These are phyloP conservation scores for Fopius arisanus DNA, from an alignment of 1,140 invertebrate genomes.

Conservation along the genomic window DNA sequence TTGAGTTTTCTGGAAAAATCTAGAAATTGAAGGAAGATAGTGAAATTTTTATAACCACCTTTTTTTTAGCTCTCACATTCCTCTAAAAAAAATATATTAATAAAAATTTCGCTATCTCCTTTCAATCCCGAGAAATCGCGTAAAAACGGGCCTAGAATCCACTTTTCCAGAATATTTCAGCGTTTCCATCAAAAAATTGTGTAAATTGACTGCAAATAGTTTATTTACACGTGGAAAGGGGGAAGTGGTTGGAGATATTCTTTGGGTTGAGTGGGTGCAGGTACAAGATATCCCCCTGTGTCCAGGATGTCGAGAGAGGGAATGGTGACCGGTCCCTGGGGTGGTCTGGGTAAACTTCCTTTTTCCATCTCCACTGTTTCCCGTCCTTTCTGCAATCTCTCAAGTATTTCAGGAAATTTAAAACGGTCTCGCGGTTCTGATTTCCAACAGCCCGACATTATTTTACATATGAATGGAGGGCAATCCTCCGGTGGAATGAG, in stretches of 20 bases:
- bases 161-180: too few species aligned
- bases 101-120: too few species aligned
- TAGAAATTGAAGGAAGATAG: too few species aligned
- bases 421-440: conserved; percentile 79
- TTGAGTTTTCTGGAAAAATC: too few species aligned
- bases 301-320: conserved; percentile 63
- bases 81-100: too few species aligned
- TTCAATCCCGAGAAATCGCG: too few species aligned
- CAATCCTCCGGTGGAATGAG: conserved; percentile 85
- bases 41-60: too few species aligned
- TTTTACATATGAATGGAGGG: conserved; percentile 76
- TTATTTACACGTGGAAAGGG: neutral
- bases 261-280: conserved; percentile 61
- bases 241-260: conserved; percentile 68
- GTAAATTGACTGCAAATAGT: neutral
- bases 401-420: conserved; percentile 75
- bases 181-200: neutral
- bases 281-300: conserved; percentile 69
- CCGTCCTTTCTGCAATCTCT: conserved; percentile 67
- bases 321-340: conserved; percentile 61
- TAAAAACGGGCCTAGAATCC: too few species aligned
- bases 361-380: conserved; percentile 46
- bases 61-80: too few species aligned
- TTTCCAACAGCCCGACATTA: conserved; percentile 90
- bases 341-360: conserved; percentile 64